phyloP scores from a whole-genome alignment of 2,797 vertebrate species.

The Ceryle rudis region DNA sequence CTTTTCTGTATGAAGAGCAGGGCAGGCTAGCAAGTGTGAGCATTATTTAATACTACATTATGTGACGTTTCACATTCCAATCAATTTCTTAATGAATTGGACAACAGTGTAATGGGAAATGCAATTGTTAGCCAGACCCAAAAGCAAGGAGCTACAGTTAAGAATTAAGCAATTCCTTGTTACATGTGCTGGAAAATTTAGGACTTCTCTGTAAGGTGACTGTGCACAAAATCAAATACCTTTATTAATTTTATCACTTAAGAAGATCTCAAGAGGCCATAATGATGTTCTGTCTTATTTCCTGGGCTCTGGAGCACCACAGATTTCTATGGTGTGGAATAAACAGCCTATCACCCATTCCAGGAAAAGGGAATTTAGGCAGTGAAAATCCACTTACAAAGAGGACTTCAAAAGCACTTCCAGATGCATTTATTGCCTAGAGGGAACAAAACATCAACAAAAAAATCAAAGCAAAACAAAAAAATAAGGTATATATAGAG shows the following conservation, averaged over 20 bases:
- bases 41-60: neutral
- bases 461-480: too few relatives aligned
- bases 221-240: neutral
- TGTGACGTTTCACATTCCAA: neutral
- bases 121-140: neutral
- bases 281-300: neutral
- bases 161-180: neutral
- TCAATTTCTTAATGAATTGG: neutral
- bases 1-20: neutral
- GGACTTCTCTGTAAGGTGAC: neutral
- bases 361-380: neutral
- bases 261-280: neutral
- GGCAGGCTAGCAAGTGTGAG: neutral
- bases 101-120: neutral
- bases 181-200: accelerated
- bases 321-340: neutral
- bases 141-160: neutral
- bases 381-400: neutral
- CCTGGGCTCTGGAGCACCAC: neutral
- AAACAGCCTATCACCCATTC: neutral
- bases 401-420: neutral
- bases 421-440: neutral
- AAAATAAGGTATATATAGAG: neutral
- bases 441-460: too few relatives aligned
- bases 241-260: neutral